Evolutionary conservation across 1,140 invertebrate species (phyloP), one percentile per base, ranked within the genome.

Genomic region (Tachypleus tridentatus): DNA sequence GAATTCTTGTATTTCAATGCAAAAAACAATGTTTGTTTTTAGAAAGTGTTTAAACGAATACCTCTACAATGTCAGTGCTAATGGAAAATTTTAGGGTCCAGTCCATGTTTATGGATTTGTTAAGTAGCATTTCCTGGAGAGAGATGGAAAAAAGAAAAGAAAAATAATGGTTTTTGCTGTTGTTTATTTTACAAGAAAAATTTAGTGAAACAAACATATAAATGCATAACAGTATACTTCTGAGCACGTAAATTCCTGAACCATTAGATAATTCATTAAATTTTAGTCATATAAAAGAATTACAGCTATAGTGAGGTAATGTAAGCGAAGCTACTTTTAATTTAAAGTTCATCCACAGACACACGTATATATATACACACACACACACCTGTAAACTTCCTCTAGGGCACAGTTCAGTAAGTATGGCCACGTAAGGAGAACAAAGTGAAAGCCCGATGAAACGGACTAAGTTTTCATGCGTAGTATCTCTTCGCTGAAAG

Each of bases 351-450:
- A 29, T 29, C 29, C 29, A 29, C 51, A 50, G 58, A 60, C 4
- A 50, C n/a, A n/a, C n/a, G n/a, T n/a, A n/a, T n/a, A n/a, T n/a
- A n/a, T n/a, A n/a, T n/a, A n/a, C n/a, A n/a, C n/a, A n/a, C n/a
- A n/a, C n/a, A 61, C 51, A 66, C 71, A 78, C 77, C 77, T 95
- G 88, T 48, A 98, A 80, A 56, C 90, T 95, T 57, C 97, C 97
- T 77, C 93, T 93, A 1, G 92, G 89, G 74, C 94, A 97, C 73
- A 94, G 97, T 76, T 98, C 94, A 0, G 89, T 97, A 0, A 99
- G 77, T 0, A 98, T 79, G 70, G 90, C 80, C 48, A 90, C 85
- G 63, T 75, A 75, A 56, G 65, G 68, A 51, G 69, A 70, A 73
- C 91, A 89, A 51, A 93, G 83, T 73, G 89, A 92, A 0, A 92